Conservation (phyloP, 1,140 invertebrate genomes). For the Xylocopa sonorina region DNA sequence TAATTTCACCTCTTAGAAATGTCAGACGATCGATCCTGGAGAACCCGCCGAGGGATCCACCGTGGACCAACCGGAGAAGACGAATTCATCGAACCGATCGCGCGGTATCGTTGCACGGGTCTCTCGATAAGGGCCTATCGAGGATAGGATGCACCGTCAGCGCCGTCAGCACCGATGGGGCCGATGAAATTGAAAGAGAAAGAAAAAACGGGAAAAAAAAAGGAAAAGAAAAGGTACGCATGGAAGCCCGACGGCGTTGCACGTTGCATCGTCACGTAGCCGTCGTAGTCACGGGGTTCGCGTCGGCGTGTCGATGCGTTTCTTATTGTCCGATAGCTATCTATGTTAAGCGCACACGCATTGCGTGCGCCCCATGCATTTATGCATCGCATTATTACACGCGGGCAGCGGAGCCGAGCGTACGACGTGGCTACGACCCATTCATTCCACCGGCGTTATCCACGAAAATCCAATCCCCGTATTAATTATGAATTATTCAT, state of each 20-base stretch:
- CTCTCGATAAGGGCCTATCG: neutral
- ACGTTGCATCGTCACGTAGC: conserved; percentile 62
- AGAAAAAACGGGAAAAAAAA: too few relatives aligned
- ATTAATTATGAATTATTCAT: conserved; percentile 50
- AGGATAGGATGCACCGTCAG: neutral
- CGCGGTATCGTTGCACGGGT: neutral
- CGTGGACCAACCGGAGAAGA: too few relatives aligned
- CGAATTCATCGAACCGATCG: too few relatives aligned
- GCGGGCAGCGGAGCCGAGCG: conserved; percentile 14
- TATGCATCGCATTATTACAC: conserved; percentile 77
- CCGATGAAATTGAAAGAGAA: conserved; percentile 29
- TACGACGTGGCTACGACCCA: conserved; percentile 53
- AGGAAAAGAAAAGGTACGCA: conserved; percentile 25
- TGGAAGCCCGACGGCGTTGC: conserved; percentile 44
- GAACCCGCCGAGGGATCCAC: too few relatives aligned
- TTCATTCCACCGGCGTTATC: conserved; percentile 41
- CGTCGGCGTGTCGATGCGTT: conserved; percentile 71
- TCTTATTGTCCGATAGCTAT: conserved; percentile 77
- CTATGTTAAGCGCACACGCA: conserved; percentile 72
- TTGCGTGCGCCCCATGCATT: conserved; percentile 72
- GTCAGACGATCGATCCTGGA: neutral
- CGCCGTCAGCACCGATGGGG: neutral
- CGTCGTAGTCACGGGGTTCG: conserved; percentile 53
- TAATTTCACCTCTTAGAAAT: neutral
- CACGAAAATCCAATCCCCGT: conserved; percentile 27